Percentiles rank a stretch among this genome's conserved stretches.
Evolutionary conservation across 2,113 vertebrate genomes (phyloP).

Genomic region (Ia io): DNA sequence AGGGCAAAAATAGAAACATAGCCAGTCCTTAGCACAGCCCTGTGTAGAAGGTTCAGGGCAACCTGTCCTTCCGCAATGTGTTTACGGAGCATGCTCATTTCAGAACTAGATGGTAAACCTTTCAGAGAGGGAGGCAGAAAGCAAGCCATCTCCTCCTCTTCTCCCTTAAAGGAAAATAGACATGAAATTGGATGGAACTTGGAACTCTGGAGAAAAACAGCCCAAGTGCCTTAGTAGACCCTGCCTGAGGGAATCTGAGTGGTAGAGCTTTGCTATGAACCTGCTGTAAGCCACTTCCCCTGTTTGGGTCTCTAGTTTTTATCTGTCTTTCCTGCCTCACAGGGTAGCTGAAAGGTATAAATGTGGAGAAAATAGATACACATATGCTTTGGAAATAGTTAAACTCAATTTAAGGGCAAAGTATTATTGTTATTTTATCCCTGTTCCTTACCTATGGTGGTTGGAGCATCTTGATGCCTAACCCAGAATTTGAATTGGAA

Average conservation of each 20-base stretch:
- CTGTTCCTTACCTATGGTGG: background rate
- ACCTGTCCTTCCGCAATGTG: conserved; percentile 21
- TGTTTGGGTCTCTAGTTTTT: background rate
- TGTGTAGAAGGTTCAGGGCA: background rate
- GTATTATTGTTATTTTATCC: background rate
- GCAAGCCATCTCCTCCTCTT: background rate
- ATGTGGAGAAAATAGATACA: background rate
- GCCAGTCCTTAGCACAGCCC: background rate
- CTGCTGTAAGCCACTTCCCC: background rate
- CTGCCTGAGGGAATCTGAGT: background rate
- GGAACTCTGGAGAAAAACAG: background rate
- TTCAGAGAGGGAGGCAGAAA: background rate
- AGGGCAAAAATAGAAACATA: conserved; percentile 49
- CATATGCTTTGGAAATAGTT: background rate
- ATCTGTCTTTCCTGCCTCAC: background rate
- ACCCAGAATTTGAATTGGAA: background rate
- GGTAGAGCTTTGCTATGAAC: background rate
- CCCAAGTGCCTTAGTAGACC: background rate
- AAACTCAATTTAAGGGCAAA: background rate
- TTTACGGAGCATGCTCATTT: background rate
- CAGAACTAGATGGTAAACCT: background rate
- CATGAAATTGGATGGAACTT: background rate
- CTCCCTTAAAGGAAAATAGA: conserved; percentile 13
- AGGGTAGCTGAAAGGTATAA: background rate
- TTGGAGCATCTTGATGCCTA: background rate